Conservation (phyloP, 2,888 invertebrate species). For the Caenorhabditis sp. region DNA sequence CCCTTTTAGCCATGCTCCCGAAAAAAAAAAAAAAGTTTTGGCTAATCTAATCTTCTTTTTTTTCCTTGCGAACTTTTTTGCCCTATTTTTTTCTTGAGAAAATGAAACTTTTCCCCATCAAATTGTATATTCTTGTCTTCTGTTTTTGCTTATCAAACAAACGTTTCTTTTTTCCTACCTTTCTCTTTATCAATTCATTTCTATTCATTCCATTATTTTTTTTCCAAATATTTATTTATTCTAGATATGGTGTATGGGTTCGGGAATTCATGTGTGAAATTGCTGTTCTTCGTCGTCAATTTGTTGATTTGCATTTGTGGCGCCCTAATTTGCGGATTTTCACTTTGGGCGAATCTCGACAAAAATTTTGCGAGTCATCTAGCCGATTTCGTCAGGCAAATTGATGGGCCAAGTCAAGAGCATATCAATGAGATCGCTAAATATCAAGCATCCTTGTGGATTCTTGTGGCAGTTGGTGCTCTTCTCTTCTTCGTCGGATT, state of each 20-base stretch:
- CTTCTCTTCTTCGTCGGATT: constrained; percentile 68
- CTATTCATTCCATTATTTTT: background rate
- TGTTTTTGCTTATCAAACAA: background rate
- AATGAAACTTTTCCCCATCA: background rate
- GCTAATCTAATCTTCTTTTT: constrained; percentile 6
- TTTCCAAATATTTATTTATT: background rate
- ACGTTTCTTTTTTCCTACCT: no score
- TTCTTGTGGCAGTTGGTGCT: constrained; percentile 67
- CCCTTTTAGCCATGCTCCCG: background rate
- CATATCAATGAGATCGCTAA: constrained; percentile 59
- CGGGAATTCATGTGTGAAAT: constrained; percentile 64
- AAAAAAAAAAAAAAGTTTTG: no score
- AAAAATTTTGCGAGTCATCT: constrained; percentile 58
- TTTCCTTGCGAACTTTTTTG: background rate
- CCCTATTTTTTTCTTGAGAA: constrained; percentile 2
- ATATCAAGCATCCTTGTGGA: constrained; percentile 69
- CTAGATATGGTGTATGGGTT: constrained; percentile 62
- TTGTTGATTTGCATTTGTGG: constrained; percentile 67
- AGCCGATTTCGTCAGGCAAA: constrained; percentile 42
- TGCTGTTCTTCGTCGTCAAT: constrained; percentile 64
- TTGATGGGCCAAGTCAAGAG: constrained; percentile 34
- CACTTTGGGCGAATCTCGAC: constrained; percentile 69
- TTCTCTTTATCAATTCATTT: background rate
- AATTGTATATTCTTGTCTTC: constrained; percentile 3
- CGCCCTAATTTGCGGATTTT: constrained; percentile 64